phyloP scores from a whole-genome alignment of 2,113 vertebrate genomes.

The Otolemur garnettii region DNA sequence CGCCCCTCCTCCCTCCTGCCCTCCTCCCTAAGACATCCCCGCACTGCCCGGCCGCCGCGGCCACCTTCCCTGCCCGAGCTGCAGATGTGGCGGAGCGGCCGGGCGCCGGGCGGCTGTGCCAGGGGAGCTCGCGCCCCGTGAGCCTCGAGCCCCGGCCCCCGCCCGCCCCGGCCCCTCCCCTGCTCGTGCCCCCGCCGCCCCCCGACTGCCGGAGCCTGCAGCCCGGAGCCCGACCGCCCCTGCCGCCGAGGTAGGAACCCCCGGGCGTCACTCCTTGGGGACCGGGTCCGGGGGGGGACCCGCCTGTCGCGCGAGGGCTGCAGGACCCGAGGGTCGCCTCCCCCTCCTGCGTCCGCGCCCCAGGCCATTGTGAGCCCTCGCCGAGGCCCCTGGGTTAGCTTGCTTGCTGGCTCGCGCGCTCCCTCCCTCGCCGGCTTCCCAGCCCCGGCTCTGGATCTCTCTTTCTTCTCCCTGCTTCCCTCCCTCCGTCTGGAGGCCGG shows the following conservation, averaged over 20 bases:
- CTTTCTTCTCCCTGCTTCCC: constrained; percentile 56
- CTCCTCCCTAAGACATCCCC: constrained; percentile 78
- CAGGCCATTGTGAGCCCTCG: constrained; percentile 82
- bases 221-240: constrained; percentile 57
- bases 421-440: constrained; percentile 70
- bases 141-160: constrained; percentile 74
- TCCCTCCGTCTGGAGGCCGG: constrained; percentile 44
- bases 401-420: constrained; percentile 70
- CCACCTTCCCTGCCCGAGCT: constrained; percentile 81
- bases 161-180: constrained; percentile 73
- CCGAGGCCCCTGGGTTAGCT: constrained; percentile 76
- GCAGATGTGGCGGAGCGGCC: constrained; percentile 86
- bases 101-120: constrained; percentile 77
- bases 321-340: constrained; percentile 63
- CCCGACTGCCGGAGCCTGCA: constrained; percentile 74
- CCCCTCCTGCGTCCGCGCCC: constrained; percentile 63
- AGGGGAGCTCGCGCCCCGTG: constrained; percentile 76
- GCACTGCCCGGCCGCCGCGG: constrained; percentile 75
- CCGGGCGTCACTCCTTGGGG: constrained; percentile 11
- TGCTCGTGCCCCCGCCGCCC: constrained; percentile 16
- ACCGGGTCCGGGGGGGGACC: not conserved
- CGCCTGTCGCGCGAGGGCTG: not conserved
- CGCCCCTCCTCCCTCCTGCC: constrained; percentile 73
- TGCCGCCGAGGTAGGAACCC: constrained; percentile 76
- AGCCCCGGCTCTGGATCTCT: constrained; percentile 25